These are phyloP conservation scores for Macroramphosus scolopax DNA, from an alignment of 2,797 vertebrate genomes.

Conservation along the genomic window DNA sequence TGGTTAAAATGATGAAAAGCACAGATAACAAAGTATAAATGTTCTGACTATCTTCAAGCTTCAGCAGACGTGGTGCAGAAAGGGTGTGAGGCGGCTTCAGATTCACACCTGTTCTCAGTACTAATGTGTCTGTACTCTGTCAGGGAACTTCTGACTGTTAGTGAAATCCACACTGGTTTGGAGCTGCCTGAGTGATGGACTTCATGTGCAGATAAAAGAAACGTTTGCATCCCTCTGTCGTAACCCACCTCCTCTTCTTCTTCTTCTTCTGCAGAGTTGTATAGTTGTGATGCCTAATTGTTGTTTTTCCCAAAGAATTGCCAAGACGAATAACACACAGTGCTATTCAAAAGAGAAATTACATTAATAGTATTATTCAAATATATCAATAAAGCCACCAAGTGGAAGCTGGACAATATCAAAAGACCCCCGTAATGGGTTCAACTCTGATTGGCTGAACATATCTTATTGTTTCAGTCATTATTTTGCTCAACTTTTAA, in stretches of 20 bases:
- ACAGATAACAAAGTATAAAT: too few species aligned
- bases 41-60: too few species aligned
- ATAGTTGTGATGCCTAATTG: slow-evolving; percentile 24
- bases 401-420: slow-evolving; percentile 62
- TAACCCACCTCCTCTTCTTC: background rate
- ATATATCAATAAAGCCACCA: slow-evolving; percentile 56
- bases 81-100: too few species aligned
- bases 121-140: too few species aligned
- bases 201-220: background rate
- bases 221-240: background rate
- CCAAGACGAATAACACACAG: slow-evolving; percentile 54
- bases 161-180: background rate
- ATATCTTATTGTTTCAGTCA: slow-evolving; percentile 91
- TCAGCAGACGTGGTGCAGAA: too few species aligned
- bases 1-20: too few species aligned
- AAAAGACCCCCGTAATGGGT: slow-evolving; percentile 53
- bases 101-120: too few species aligned
- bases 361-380: slow-evolving; percentile 59
- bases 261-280: slow-evolving; percentile 22
- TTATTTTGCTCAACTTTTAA: slow-evolving; percentile 96
- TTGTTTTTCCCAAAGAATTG: slow-evolving; percentile 38
- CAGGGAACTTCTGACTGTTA: too few species aligned
- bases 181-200: background rate
- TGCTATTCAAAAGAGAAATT: slow-evolving; percentile 55
- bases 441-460: slow-evolving; percentile 84